Evolutionary conservation across 2,797 vertebrate genomes (phyloP).

Genomic region (Gobio occitaniae): DNA sequence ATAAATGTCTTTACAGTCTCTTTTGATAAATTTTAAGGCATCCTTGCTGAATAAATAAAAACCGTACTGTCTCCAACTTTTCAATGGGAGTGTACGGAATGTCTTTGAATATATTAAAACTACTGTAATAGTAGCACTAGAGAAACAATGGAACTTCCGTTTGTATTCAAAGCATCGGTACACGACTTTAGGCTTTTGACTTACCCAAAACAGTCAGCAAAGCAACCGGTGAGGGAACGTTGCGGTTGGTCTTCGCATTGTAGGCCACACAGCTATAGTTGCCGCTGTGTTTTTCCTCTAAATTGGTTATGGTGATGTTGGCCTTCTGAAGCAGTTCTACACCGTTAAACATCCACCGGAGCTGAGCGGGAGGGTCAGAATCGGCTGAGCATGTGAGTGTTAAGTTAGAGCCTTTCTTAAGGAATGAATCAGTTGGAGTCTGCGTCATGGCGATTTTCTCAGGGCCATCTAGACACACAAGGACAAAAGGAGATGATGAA

Average conservation of each 20-base stretch:
- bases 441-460: conserved; percentile 53
- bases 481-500: neutral
- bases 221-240: rapidly evolving
- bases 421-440: rapidly evolving
- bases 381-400: conserved; percentile 62
- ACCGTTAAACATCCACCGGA: conserved; percentile 62
- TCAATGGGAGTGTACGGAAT: neutral
- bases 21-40: too few relatives aligned
- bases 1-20: too few relatives aligned
- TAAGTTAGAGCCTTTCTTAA: conserved; percentile 59
- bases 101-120: neutral
- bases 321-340: rapidly evolving
- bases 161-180: neutral
- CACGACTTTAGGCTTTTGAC: conserved; percentile 37
- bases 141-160: neutral
- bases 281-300: neutral
- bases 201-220: conserved; percentile 69
- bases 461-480: conserved; percentile 72
- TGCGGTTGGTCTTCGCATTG: conserved; percentile 67
- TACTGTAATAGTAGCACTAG: neutral
- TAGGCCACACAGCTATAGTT: conserved; percentile 65
- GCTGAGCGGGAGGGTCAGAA: conserved; percentile 66
- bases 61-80: neutral
- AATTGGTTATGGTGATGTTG: neutral
- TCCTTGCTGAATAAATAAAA: too few relatives aligned